These are phyloP conservation scores for Listrodromus nycthemerus DNA, from an alignment of 2,888 invertebrate genomes.

Conservation along the genomic window DNA sequence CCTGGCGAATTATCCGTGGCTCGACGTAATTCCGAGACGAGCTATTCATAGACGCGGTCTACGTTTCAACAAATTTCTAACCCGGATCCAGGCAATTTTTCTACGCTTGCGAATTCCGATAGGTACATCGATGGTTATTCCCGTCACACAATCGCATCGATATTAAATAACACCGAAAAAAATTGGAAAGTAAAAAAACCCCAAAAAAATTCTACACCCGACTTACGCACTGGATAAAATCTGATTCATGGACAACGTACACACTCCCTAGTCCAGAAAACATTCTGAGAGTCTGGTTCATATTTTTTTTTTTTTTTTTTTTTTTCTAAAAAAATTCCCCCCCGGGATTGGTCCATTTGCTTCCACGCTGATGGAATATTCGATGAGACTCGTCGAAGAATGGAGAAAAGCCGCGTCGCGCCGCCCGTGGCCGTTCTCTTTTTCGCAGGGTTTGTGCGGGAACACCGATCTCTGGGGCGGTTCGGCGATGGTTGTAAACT, in stretches of 20 bases:
- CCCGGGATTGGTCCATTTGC: background rate
- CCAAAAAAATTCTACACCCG: background rate
- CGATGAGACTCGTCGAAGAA: constrained; percentile 1
- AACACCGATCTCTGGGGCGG: constrained; percentile 5
- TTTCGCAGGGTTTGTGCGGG: background rate
- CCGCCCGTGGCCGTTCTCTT: background rate
- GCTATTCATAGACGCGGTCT: constrained; percentile 31
- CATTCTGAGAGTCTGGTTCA: background rate
- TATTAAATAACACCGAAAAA: background rate
- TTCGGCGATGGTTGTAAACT: constrained; percentile 12
- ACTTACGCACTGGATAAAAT: background rate
- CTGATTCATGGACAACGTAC: background rate
- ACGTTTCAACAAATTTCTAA: background rate
- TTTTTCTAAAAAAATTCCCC: constrained; percentile 11
- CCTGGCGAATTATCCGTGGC: constrained; percentile 23
- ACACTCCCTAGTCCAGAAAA: background rate
- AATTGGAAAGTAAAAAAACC: background rate
- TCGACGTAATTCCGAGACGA: constrained; percentile 31
- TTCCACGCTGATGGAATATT: constrained; percentile 40
- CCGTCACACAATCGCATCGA: background rate
- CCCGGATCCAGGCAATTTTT: background rate
- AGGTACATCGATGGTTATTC: background rate
- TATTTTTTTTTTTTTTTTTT: background rate
- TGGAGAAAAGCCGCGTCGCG: background rate
- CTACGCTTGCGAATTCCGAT: background rate